These are phyloP conservation scores for Stegostoma tigrinum DNA, from an alignment of 2,113 vertebrate genomes.

Conservation along the genomic window DNA sequence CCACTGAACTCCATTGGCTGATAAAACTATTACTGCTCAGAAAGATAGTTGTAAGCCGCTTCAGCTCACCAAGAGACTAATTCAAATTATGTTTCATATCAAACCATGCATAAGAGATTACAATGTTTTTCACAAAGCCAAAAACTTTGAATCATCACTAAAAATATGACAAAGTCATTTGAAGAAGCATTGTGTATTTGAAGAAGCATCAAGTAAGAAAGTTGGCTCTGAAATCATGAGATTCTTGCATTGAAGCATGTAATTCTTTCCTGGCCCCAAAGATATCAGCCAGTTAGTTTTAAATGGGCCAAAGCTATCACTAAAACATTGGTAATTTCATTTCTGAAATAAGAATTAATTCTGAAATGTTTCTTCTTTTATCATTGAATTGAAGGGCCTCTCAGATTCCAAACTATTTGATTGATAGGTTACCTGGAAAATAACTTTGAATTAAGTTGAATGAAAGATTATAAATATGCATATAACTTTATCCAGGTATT, in stretches of 20 bases:
- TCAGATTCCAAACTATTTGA: neutral
- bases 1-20: neutral
- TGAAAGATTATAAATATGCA: neutral
- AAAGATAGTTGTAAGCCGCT: neutral
- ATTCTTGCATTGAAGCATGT: neutral
- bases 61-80: conserved; percentile 6
- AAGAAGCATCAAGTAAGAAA: neutral
- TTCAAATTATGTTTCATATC: conserved; percentile 16
- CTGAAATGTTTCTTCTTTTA: neutral
- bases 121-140: neutral
- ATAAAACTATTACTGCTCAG: conserved; percentile 8
- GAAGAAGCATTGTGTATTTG: neutral
- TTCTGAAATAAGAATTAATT: neutral
- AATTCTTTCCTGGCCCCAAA: neutral
- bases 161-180: neutral
- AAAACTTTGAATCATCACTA: neutral
- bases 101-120: conserved; percentile 11
- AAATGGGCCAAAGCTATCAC: neutral
- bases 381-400: neutral
- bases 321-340: neutral
- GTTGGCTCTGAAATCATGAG: neutral
- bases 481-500: neutral
- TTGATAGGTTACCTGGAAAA: neutral
- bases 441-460: neutral
- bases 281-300: neutral